These are phyloP conservation scores for Synanthedon vespiformis DNA, from an alignment of 2,888 invertebrate genomes.

Conservation along the genomic window DNA sequence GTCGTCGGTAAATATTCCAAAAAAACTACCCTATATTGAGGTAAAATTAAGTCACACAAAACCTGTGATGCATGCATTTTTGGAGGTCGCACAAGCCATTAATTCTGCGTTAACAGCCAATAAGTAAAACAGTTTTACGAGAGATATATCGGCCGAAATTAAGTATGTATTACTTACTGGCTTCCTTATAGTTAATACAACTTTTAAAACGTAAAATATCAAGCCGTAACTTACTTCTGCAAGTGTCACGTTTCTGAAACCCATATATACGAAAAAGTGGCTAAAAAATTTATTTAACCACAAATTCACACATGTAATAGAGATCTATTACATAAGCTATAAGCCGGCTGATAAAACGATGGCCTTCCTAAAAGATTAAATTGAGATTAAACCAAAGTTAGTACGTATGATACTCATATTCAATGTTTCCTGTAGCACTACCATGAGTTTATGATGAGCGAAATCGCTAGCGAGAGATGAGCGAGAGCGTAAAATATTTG, in stretches of 20 bases:
- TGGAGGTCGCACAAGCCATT: constrained; percentile 42
- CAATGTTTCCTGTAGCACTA: no score
- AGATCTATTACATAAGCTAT: no score
- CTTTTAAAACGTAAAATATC: background rate
- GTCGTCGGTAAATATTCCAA: constrained; percentile 20
- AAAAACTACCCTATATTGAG: constrained; percentile 27
- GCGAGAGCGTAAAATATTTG: no score
- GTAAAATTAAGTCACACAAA: constrained; percentile 5
- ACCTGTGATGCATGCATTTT: constrained; percentile 7
- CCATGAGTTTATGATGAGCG: no score
- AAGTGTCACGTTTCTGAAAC: no score
- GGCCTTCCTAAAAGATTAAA: constrained; percentile 18
- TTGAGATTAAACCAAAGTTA: constrained; percentile 3
- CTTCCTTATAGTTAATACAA: constrained; percentile 9
- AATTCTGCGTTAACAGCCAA: constrained; percentile 39
- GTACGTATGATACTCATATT: background rate
- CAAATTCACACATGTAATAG: no score
- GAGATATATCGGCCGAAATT: constrained; percentile 44
- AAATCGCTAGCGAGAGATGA: no score
- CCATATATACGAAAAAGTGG: no score
- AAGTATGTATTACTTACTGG: constrained; percentile 14
- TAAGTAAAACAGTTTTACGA: constrained; percentile 44
- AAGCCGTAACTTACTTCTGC: background rate
- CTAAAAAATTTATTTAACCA: no score
- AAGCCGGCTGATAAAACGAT: background rate